Evolutionary conservation across 2,797 vertebrate species (phyloP).

Genomic region (Macrochelys suwanniensis): DNA sequence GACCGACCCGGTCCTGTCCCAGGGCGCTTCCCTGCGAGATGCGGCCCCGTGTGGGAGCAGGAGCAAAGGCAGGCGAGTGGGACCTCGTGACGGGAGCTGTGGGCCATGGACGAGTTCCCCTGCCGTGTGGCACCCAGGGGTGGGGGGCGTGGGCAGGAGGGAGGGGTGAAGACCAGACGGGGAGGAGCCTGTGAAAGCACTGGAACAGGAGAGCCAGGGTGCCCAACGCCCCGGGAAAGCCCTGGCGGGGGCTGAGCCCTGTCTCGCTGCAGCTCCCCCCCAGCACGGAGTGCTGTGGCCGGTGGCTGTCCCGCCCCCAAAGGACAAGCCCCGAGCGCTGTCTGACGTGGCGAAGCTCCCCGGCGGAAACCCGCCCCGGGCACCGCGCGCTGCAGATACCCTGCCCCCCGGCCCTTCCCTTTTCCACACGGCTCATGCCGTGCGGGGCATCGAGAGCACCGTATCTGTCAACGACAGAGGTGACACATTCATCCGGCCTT

Average conservation of each 20-base stretch:
- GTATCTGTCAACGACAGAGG: conserved; percentile 61
- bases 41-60: neutral
- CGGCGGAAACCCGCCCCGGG: conserved; percentile 42
- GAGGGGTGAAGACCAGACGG: conserved; percentile 15
- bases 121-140: conserved; percentile 11
- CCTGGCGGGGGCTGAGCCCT: neutral
- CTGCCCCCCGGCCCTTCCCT: conserved; percentile 50
- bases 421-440: conserved; percentile 53
- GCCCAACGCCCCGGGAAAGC: neutral
- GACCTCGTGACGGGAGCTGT: conserved; percentile 9
- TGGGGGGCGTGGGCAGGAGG: conserved; percentile 46
- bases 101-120: conserved; percentile 21
- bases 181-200: neutral
- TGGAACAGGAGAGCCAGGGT: conserved; percentile 18
- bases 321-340: neutral
- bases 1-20: neutral
- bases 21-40: conserved; percentile 42
- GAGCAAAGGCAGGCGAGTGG: neutral
- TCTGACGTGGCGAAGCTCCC: conserved; percentile 48
- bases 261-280: neutral
- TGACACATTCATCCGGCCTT: conserved; percentile 65
- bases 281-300: rapidly evolving
- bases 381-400: conserved; percentile 25
- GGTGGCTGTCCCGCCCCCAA: neutral
- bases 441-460: conserved; percentile 62